A percentile compares a stretch with the other conserved stretches of the same genome.
Evolutionary conservation across 2,113 vertebrate genomes (phyloP).

Genomic region (Pyxicephalus adspersus): DNA sequence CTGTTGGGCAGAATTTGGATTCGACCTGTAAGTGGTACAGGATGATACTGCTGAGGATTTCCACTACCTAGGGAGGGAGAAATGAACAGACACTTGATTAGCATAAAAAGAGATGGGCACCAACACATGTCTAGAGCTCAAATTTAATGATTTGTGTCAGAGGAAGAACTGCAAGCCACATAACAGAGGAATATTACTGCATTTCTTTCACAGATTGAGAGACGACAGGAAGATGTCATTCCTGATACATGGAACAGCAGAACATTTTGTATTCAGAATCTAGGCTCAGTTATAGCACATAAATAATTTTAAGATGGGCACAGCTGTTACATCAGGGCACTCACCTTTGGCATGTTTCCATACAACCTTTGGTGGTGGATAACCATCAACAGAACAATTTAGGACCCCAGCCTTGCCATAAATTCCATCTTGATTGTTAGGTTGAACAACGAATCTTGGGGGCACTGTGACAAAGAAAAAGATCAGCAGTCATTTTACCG

Average conservation of each 20-base stretch:
- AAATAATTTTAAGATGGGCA: too few relatives aligned
- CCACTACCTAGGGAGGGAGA: constrained; percentile 78
- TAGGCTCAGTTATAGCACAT: too few relatives aligned
- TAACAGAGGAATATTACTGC: too few relatives aligned
- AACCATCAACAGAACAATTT: constrained; percentile 96
- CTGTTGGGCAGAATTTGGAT: constrained; percentile 97
- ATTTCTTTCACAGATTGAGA: too few relatives aligned
- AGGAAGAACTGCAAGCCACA: constrained; percentile 12
- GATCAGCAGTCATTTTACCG: neutral
- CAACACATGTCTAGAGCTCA: neutral
- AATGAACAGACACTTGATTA: neutral
- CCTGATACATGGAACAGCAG: too few relatives aligned
- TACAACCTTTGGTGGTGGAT: constrained; percentile 97
- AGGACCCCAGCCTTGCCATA: constrained; percentile 94
- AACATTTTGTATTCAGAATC: too few relatives aligned
- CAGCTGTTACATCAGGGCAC: neutral
- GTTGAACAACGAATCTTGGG: constrained; percentile 96
- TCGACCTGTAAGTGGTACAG: constrained; percentile 92
- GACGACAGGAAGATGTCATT: too few relatives aligned
- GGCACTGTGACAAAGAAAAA: constrained; percentile 76
- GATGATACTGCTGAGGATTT: constrained; percentile 97
- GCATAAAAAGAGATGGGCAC: neutral
- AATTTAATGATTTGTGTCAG: constrained; percentile 27
- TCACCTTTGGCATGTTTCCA: constrained; percentile 96
- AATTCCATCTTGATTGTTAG: constrained; percentile 98